Evolutionary conservation across 2,113 vertebrate genomes (phyloP).

Genomic region (Lathamus discolor): DNA sequence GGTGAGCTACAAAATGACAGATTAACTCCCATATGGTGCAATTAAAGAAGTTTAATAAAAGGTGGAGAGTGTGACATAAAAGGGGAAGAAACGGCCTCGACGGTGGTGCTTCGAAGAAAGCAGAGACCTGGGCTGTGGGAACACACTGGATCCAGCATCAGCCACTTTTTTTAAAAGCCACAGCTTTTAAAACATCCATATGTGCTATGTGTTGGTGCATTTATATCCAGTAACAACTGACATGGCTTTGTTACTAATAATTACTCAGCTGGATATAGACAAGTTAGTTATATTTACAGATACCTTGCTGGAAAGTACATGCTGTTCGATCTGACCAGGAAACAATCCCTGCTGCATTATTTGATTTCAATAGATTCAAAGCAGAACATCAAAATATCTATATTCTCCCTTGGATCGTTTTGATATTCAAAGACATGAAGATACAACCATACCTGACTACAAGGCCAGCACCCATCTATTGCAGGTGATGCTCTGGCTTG

Average conservation of each 20-base stretch:
- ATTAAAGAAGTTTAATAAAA: neutral
- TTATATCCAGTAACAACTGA: neutral
- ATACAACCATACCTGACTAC: neutral
- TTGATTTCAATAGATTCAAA: neutral
- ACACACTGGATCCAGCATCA: neutral
- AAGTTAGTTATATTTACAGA: neutral
- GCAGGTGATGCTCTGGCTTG: neutral
- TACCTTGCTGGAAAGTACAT: neutral
- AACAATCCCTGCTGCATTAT: neutral
- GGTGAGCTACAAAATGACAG: neutral
- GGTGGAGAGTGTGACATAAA: neutral
- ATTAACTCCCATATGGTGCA: neutral
- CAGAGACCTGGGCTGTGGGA: neutral
- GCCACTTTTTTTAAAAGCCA: neutral
- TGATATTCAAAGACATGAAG: neutral
- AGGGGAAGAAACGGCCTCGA: neutral
- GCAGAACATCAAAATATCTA: neutral
- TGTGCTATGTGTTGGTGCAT: neutral
- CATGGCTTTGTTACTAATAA: neutral
- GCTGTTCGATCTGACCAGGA: neutral
- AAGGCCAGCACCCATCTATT: neutral
- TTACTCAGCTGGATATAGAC: neutral
- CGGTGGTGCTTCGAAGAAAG: neutral
- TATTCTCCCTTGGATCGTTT: neutral
- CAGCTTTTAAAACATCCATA: neutral